A percentile compares a stretch with the other conserved stretches of the same genome.
phyloP scores from a whole-genome alignment of 2,797 vertebrate genomes.

The Danio tinwini region DNA sequence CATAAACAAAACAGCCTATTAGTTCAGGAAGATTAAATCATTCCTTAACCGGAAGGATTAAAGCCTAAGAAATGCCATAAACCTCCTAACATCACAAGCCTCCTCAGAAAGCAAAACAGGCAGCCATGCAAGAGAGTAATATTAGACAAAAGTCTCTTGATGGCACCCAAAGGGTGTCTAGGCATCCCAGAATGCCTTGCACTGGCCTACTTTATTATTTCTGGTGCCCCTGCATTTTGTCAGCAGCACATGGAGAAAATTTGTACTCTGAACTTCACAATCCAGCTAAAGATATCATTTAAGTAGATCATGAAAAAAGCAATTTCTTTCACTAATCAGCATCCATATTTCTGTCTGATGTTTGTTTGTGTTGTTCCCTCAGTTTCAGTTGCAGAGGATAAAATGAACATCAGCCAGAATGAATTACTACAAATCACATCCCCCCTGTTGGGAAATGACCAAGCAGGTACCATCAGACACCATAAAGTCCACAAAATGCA shows the following conservation, averaged over 20 bases:
- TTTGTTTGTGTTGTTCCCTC: constrained; percentile 8
- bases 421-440: constrained; percentile 21
- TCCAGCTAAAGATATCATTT: neutral
- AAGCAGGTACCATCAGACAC: constrained; percentile 11
- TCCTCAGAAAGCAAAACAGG: constrained; percentile 50
- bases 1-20: constrained; percentile 8
- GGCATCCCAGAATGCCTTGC: constrained; percentile 79
- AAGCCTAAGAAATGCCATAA: neutral
- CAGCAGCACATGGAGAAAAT: constrained; percentile 31
- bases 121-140: constrained; percentile 50
- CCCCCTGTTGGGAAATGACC: constrained; percentile 26
- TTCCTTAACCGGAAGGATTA: neutral
- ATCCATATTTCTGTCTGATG: constrained; percentile 1
- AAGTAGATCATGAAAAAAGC: constrained; percentile 8
- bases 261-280: constrained; percentile 19
- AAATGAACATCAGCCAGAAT: neutral
- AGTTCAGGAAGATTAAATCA: neutral
- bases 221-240: constrained; percentile 74
- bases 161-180: constrained; percentile 78
- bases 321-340: neutral
- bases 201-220: constrained; percentile 83
- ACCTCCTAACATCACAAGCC: constrained; percentile 35
- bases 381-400: constrained; percentile 14
- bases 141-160: constrained; percentile 65
- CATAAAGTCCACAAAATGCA: neutral